Base-by-base conservation (phyloP, 2,888 invertebrate species). In the Aphodius sticticus region DNA sequence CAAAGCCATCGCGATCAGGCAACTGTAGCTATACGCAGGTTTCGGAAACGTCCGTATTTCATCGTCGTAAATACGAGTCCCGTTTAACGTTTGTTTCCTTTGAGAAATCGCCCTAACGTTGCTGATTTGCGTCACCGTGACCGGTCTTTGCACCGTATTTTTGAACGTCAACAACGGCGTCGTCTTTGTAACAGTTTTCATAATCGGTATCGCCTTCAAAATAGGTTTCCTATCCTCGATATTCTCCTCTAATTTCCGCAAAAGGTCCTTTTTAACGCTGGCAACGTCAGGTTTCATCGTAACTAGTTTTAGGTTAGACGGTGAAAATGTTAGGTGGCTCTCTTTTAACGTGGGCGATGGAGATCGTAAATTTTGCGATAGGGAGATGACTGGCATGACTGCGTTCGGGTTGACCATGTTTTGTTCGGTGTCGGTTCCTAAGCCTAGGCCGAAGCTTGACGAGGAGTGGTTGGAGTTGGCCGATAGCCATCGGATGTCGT, bases 1-100 rank as follows among this genome's bases (percentile, higher is more conserved):
- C 82, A 99, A 90, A 5, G 99, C 98, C 96, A 99, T 96, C 0
- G 99, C 99, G 87, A 99, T 99, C 83, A 99, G 92, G 90, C 99
- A 99, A 80, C 98, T 98, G 89, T 99, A 99, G 14, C 99, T 99
- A 90, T 98, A 99, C 3, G 97, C 96, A 6, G 99, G 99, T 89
- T 99, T 99, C 0, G 98, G 98, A 86, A 95, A 98, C 75, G 93
- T 92, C 80, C 93, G 92, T 70, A 91, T 89, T 74, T 91, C 91
- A 85, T 88, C 90, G 86, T 90, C 91, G 88, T 84, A 85, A 87
- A 84, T 77, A 69, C 83, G 79, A 75, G 81, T 83, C 70, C 81
- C 83, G 69, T 82, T 84, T 70, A 83, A 78, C 36, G 83, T 82
- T 77, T 84, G 83, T 78, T 84, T 82, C 70, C 83, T 82, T 72